A percentile compares a stretch with the other conserved stretches of the same genome.
These are phyloP conservation scores for Epicampocera succincta DNA, from an alignment of 2,888 invertebrate genomes.

Conservation along the genomic window DNA sequence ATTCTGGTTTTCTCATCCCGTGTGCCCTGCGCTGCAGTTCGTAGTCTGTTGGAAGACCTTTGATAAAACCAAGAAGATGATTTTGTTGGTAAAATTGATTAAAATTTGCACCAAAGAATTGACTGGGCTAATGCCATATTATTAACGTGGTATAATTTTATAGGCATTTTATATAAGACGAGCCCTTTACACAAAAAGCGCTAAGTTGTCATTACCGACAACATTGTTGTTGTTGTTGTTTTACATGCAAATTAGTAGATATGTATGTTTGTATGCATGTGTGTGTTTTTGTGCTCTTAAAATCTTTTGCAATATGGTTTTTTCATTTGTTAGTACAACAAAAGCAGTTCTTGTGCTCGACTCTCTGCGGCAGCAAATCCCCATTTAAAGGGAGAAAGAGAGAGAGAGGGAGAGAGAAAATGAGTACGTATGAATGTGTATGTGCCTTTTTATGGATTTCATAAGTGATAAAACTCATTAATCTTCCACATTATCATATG, in stretches of 20 bases:
- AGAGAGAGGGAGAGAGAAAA: not conserved
- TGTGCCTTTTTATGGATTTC: slow-evolving; percentile 27
- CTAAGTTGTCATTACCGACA: not conserved
- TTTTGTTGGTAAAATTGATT: too few relatives aligned
- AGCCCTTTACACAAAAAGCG: not conserved
- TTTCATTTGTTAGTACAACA: slow-evolving; percentile 35
- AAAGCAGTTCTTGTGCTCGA: not conserved
- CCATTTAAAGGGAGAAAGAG: not conserved
- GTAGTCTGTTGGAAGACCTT: too few relatives aligned
- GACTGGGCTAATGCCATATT: too few relatives aligned
- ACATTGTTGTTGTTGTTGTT: slow-evolving; percentile 6
- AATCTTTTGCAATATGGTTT: slow-evolving; percentile 52
- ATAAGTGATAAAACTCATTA: slow-evolving; percentile 67
- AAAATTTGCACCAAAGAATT: too few relatives aligned
- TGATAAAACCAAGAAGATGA: too few relatives aligned
- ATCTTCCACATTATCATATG: slow-evolving; percentile 60
- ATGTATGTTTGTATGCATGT: too few relatives aligned
- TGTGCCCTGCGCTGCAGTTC: too few relatives aligned
- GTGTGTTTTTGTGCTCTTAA: not conserved
- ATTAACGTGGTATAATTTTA: too few relatives aligned
- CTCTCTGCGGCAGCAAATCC: slow-evolving; percentile 26
- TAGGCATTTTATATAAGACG: too few relatives aligned
- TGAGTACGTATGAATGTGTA: not conserved
- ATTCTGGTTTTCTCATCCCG: too few relatives aligned
- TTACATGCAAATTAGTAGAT: not conserved